A percentile compares a stretch with the other conserved stretches of the same genome.
Conservation (phyloP, 2,888 invertebrate genomes). For the Philereme transversata region DNA sequence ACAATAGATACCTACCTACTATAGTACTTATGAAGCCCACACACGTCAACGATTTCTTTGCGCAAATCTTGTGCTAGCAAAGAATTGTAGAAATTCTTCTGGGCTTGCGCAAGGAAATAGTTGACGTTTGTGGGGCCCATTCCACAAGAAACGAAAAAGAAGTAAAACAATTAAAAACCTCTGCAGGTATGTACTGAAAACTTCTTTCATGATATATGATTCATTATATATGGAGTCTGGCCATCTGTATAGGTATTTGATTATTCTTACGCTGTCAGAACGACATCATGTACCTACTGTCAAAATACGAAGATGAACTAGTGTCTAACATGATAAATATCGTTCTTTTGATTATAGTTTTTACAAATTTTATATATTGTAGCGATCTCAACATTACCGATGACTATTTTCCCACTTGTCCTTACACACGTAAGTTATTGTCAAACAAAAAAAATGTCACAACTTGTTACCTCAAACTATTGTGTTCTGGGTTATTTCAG, state of each 20-base stretch:
- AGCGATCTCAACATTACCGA: slow-evolving; percentile 52
- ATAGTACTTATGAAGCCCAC: too few species aligned
- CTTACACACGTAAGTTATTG: slow-evolving; percentile 63
- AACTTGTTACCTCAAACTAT: background rate
- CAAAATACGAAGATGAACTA: slow-evolving; percentile 61
- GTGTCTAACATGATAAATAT: slow-evolving; percentile 73
- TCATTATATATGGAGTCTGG: too few species aligned
- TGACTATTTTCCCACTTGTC: slow-evolving; percentile 55
- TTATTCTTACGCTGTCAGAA: slow-evolving; percentile 39
- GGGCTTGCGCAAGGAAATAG: too few species aligned
- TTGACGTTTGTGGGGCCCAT: too few species aligned
- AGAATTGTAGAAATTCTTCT: too few species aligned
- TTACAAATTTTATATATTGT: slow-evolving; percentile 59
- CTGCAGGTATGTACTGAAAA: background rate
- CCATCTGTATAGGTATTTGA: slow-evolving; percentile 33
- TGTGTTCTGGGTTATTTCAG: slow-evolving; percentile 47
- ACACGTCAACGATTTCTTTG: too few species aligned
- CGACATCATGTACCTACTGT: slow-evolving; percentile 56
- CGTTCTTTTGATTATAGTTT: slow-evolving; percentile 67
- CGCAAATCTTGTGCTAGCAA: too few species aligned
- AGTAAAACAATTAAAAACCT: too few species aligned
- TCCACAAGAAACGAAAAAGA: too few species aligned
- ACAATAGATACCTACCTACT: too few species aligned
- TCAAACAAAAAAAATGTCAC: background rate
- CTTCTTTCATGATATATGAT: slow-evolving; percentile 15